Evolutionary conservation across 2,113 vertebrate species (phyloP), one percentile per base, ranked within the genome.

Genomic region (Parus major): DNA sequence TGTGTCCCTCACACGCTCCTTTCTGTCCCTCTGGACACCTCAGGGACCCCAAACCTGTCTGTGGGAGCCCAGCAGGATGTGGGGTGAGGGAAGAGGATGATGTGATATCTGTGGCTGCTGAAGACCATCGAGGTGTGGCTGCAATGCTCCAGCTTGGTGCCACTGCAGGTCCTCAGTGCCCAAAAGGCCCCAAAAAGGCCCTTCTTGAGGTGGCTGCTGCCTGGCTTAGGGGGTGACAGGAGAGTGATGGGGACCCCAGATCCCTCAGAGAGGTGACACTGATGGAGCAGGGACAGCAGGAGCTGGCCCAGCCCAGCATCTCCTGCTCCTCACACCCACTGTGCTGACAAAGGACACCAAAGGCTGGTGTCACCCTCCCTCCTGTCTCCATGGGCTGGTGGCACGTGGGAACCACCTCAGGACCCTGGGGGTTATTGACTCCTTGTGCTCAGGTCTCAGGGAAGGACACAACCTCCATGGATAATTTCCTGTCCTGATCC

Each of bases 1-100:
- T 4, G 3, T 15, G 29, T 52, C n/a, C 19, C 7, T 6, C 3
- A 9, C 64, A 14, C 0, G 0, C 9, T n/a, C 39, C 61, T 35
- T 25, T 21, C 68, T 50, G 57, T 46, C 46, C 44, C 77, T 31
- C 42, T 36, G 70, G 57, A 46, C 21, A 1, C 1, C 1, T 5
- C 15, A 24, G 39, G 29, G 53, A 18, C n/a, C 49, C 33, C 42
- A 49, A 25, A 59, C 0, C 7, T 2, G 15, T 9, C 49, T 1
- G 4, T 7, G 5, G 2, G 56, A 39, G 22, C 75, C 15, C 8
- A 0, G 39, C 10, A 24, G 73, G 31, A 21, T 1, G 4, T 1
- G 33, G 56, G 72, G 29, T 1, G 4, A n/a, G 21, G 42, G 33
- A 24, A 18, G 1, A 2, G 63, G 57, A 31, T 0, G 16, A 18